Percentiles rank a stretch among this genome's conserved stretches.
phyloP scores from a whole-genome alignment of 2,888 invertebrate genomes.

The Polylopha cassiicola region DNA sequence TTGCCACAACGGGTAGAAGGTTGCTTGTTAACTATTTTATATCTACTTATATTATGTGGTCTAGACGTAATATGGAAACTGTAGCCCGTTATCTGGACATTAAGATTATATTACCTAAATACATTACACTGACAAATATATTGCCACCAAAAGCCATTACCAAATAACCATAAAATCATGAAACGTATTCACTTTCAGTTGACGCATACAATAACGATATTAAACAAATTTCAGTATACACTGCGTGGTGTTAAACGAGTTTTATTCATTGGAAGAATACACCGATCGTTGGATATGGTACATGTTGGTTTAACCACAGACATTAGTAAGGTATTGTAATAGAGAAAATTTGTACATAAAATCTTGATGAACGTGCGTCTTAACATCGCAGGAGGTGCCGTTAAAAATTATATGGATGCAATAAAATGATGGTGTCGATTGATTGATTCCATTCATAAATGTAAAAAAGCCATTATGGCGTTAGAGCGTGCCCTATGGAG shows the following conservation, averaged over 20 bases:
- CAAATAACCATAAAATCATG: slow-evolving; percentile 15
- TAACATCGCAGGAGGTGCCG: slow-evolving; percentile 7
- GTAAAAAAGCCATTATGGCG: no score
- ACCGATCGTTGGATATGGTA: neutral
- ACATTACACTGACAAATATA: slow-evolving; percentile 11
- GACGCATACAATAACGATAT: neutral
- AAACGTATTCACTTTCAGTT: neutral
- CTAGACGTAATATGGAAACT: no score
- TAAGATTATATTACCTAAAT: slow-evolving; percentile 8
- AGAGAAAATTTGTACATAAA: slow-evolving; percentile 10
- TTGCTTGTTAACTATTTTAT: no score
- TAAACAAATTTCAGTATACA: no score
- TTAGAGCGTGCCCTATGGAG: no score
- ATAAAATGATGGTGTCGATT: no score
- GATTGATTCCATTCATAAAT: slow-evolving; percentile 1
- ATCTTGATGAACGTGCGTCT: slow-evolving; percentile 9
- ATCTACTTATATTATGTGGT: no score
- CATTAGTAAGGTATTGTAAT: neutral
- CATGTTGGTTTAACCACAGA: neutral
- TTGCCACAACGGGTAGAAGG: no score
- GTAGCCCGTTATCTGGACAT: slow-evolving; percentile 5
- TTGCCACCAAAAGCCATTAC: slow-evolving; percentile 10
- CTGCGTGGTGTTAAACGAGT: no score
- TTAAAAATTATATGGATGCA: no score
- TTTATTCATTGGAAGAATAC: no score